Percentiles rank a stretch among this genome's conserved stretches.
Evolutionary conservation across 1,140 invertebrate genomes (phyloP).

Genomic region (Trichonephila inaurata): DNA sequence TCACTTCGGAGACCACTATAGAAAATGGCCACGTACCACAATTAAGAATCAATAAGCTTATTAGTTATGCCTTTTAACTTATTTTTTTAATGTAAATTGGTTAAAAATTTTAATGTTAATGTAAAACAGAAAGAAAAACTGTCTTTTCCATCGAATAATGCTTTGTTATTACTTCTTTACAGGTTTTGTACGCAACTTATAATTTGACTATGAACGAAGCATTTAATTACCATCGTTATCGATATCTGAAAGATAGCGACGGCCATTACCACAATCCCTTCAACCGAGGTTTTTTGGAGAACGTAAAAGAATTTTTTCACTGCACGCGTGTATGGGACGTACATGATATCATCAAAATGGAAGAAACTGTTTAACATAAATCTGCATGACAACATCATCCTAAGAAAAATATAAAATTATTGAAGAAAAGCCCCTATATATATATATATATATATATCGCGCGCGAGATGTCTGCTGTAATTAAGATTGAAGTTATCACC

Average conservation of each 20-base stretch:
- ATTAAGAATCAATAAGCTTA: too few species aligned
- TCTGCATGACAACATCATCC: neutral
- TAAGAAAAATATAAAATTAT: neutral
- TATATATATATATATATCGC: neutral
- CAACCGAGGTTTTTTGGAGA: slow-evolving; percentile 90
- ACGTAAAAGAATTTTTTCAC: slow-evolving; percentile 93
- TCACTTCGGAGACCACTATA: too few species aligned
- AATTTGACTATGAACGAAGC: slow-evolving; percentile 97
- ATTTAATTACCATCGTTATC: slow-evolving; percentile 95
- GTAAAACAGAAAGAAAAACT: too few species aligned
- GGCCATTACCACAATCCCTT: slow-evolving; percentile 94
- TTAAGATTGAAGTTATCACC: neutral
- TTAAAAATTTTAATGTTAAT: too few species aligned
- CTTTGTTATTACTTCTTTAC: slow-evolving; percentile 78
- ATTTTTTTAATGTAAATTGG: too few species aligned
- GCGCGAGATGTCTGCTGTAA: neutral
- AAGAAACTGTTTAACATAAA: slow-evolving; percentile 50
- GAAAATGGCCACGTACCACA: too few species aligned
- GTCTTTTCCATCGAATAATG: neutral
- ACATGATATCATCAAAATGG: slow-evolving; percentile 58
- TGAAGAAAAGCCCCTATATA: neutral
- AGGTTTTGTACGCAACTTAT: slow-evolving; percentile 92
- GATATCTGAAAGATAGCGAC: slow-evolving; percentile 91
- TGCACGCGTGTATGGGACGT: slow-evolving; percentile 81
- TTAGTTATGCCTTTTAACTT: too few species aligned